Conservation (phyloP, 2,888 invertebrate species). For the Psylliodes chrysocephalus region DNA sequence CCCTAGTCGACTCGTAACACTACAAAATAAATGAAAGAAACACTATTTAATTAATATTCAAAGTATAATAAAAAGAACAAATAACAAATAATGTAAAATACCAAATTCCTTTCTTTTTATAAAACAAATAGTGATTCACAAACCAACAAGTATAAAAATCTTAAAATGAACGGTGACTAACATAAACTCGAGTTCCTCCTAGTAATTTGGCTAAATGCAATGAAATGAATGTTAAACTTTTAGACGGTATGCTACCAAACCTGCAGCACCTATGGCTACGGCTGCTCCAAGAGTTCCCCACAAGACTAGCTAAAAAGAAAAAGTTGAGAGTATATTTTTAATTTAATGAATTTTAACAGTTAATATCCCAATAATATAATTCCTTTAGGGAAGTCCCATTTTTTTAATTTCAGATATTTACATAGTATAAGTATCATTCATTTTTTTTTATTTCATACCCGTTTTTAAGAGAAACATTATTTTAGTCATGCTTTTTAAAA, state of each 20-base stretch:
- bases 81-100: neutral
- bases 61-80: constrained; percentile 15
- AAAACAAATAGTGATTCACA: constrained; percentile 2
- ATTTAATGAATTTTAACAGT: too few relatives aligned
- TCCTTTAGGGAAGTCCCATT: too few relatives aligned
- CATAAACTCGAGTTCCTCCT: constrained; percentile 35
- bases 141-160: constrained; percentile 16
- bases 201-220: constrained; percentile 13
- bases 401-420: too few relatives aligned
- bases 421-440: too few relatives aligned
- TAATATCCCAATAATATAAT: too few relatives aligned
- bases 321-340: too few relatives aligned
- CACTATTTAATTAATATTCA: neutral
- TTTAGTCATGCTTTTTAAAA: too few relatives aligned
- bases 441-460: too few relatives aligned
- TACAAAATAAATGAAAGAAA: too few relatives aligned
- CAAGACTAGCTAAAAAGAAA: constrained; percentile 65
- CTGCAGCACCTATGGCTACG: constrained; percentile 75
- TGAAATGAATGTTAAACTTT: constrained; percentile 62
- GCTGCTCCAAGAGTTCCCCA: constrained; percentile 79
- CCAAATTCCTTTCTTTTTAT: neutral
- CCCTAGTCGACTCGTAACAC: too few relatives aligned
- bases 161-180: constrained; percentile 13
- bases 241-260: constrained; percentile 80
- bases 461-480: too few relatives aligned